A percentile compares a stretch with the other conserved stretches of the same genome.
Evolutionary conservation across 1,140 invertebrate species (phyloP).

Genomic region (Mizuhopecten yessoensis): DNA sequence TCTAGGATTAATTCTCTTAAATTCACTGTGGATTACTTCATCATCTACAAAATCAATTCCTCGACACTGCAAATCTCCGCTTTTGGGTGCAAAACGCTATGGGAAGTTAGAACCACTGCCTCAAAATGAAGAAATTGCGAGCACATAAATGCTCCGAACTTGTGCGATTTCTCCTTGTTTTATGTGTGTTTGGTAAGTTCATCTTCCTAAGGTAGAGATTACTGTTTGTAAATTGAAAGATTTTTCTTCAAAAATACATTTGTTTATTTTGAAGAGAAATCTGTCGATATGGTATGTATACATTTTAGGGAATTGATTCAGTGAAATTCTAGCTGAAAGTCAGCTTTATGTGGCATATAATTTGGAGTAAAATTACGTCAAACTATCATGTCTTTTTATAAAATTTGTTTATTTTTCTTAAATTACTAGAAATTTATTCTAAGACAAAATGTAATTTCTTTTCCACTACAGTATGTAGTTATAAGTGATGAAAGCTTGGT

Average conservation of each 20-base stretch:
- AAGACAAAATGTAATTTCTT: too few relatives aligned
- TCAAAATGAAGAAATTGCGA: conserved; percentile 34
- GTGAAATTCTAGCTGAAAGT: neutral
- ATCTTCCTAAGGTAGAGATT: neutral
- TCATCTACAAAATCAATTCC: conserved; percentile 33
- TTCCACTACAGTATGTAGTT: too few relatives aligned
- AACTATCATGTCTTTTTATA: too few relatives aligned
- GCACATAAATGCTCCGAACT: neutral
- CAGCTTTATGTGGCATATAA: neutral
- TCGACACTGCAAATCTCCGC: conserved; percentile 12
- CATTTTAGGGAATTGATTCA: neutral
- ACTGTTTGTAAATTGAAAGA: neutral
- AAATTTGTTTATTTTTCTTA: too few relatives aligned
- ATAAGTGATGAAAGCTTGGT: too few relatives aligned
- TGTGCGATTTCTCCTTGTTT: neutral
- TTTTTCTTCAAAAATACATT: neutral
- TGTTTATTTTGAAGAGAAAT: neutral
- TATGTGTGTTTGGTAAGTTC: conserved; percentile 1
- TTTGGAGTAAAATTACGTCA: neutral
- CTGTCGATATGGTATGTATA: neutral
- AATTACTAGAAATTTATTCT: too few relatives aligned
- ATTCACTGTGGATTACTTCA: conserved; percentile 33
- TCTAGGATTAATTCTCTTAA: neutral
- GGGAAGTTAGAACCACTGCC: conserved; percentile 31
- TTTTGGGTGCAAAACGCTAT: conserved; percentile 19